phyloP scores from a whole-genome alignment of 2,888 invertebrate genomes.

The Stenoptilia bipunctidactyla region DNA sequence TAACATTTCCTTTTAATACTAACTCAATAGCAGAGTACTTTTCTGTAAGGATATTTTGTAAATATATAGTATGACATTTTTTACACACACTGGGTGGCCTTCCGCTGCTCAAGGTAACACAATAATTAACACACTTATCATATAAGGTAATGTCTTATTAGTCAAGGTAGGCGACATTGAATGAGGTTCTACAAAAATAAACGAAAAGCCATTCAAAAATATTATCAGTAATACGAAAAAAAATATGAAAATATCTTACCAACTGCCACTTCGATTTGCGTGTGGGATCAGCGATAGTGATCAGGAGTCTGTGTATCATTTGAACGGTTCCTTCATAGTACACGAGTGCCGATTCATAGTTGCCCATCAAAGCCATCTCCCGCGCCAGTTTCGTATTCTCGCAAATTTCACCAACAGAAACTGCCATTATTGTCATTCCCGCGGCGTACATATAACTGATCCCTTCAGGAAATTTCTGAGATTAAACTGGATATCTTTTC shows the following conservation, averaged over 20 bases:
- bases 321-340: constrained; percentile 95
- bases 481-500: constrained; percentile 23
- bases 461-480: constrained; percentile 33
- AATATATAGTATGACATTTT: no score
- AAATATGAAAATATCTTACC: constrained; percentile 73
- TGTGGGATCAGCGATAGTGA: constrained; percentile 83
- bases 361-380: constrained; percentile 94
- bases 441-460: constrained; percentile 61
- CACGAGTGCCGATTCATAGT: constrained; percentile 94
- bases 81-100: constrained; percentile 35
- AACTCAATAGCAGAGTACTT: no score
- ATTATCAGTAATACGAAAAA: constrained; percentile 15
- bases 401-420: constrained; percentile 90
- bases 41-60: no score
- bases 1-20: no score
- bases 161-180: constrained; percentile 47
- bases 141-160: constrained; percentile 48
- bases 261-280: constrained; percentile 92
- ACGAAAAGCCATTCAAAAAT: constrained; percentile 20
- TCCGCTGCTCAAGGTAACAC: constrained; percentile 37
- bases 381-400: constrained; percentile 95
- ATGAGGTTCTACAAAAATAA: no score
- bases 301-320: constrained; percentile 88
- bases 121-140: constrained; percentile 49
- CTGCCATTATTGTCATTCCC: constrained; percentile 87